Conservation (phyloP, 2,797 vertebrate genomes). For the Xyrichtys novacula region DNA sequence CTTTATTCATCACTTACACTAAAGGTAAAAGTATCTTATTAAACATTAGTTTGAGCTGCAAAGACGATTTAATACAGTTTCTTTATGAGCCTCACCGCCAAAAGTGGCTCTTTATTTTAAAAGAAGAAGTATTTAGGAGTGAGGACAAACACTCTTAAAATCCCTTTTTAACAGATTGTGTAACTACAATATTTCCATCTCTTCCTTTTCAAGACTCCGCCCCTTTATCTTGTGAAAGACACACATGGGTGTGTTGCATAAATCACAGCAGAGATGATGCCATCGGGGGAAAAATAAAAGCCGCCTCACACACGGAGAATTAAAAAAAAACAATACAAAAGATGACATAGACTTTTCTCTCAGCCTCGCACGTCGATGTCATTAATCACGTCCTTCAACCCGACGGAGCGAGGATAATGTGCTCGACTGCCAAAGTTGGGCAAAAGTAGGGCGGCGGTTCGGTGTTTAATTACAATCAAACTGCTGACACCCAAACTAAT, state of each 20-base stretch:
- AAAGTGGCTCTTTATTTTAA: background rate
- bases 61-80: background rate
- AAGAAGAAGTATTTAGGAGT: background rate
- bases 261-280: constrained; percentile 23
- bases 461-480: constrained; percentile 70
- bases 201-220: background rate
- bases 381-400: constrained; percentile 65
- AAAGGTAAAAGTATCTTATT: background rate
- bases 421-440: constrained; percentile 42
- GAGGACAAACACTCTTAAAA: background rate
- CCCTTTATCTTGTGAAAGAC: constrained; percentile 8
- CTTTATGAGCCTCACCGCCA: no score
- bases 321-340: constrained; percentile 41
- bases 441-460: constrained; percentile 56
- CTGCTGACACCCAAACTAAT: constrained; percentile 62
- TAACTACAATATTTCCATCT: background rate
- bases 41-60: background rate
- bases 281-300: no score
- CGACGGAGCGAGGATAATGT: constrained; percentile 26
- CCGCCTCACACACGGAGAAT: background rate
- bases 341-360: constrained; percentile 46
- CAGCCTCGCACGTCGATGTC: constrained; percentile 21
- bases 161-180: background rate
- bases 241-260: constrained; percentile 15
- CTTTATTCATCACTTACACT: constrained; percentile 2